These are phyloP conservation scores for Pyralis farinalis DNA, from an alignment of 2,888 invertebrate species.

Conservation along the genomic window DNA sequence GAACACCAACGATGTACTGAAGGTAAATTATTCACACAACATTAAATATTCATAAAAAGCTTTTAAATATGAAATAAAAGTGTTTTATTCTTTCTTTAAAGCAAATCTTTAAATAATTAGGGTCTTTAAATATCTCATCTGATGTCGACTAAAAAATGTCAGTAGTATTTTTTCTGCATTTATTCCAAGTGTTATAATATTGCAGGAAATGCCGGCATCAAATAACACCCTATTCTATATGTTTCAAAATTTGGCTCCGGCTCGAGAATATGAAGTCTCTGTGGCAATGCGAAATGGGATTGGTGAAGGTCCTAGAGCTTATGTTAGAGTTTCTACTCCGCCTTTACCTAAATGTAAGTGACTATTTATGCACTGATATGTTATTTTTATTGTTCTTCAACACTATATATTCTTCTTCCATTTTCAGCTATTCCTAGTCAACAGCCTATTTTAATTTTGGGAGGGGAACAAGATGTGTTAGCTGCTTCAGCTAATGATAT, in stretches of 20 bases:
- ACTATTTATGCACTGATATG: background rate
- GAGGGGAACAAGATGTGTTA: constrained; percentile 84
- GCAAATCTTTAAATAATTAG: too few relatives aligned
- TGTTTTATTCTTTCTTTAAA: too few relatives aligned
- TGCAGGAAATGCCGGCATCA: constrained; percentile 87
- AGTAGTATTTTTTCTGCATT: too few relatives aligned
- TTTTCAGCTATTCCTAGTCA: constrained; percentile 83
- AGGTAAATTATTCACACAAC: too few relatives aligned
- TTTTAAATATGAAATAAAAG: too few relatives aligned
- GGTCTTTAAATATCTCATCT: too few relatives aligned
- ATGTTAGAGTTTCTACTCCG: constrained; percentile 84
- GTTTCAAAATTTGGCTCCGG: constrained; percentile 87
- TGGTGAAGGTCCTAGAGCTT: constrained; percentile 88
- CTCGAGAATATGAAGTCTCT: constrained; percentile 88
- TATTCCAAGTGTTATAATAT: too few relatives aligned
- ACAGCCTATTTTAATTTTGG: constrained; percentile 86
- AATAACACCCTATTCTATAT: constrained; percentile 87
- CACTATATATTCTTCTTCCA: background rate
- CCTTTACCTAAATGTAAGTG: constrained; percentile 82
- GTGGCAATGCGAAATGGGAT: constrained; percentile 89
- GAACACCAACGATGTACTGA: constrained; percentile 82
- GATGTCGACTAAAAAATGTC: too few relatives aligned
- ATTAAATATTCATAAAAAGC: too few relatives aligned
- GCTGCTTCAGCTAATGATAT: constrained; percentile 85
- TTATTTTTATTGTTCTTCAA: too few relatives aligned